These are phyloP conservation scores for Drosophila kikkawai DNA, from an alignment of 1,140 invertebrate genomes.

Conservation along the genomic window DNA sequence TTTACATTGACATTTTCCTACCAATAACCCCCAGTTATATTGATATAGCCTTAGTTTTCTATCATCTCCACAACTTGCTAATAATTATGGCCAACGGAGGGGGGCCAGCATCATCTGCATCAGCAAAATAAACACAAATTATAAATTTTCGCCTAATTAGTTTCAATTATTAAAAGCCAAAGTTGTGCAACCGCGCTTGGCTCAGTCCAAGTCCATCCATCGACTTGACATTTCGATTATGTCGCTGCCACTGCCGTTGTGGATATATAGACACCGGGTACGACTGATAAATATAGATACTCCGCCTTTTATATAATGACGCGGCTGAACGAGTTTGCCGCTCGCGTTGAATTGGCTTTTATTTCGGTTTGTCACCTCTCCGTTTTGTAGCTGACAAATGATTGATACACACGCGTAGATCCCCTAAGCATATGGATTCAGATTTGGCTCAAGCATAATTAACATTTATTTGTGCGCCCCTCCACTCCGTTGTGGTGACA, in stretches of 20 bases:
- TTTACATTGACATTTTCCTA: background rate
- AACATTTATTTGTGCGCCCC: slow-evolving; percentile 48
- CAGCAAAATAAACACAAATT: slow-evolving; percentile 42
- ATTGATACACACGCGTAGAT: slow-evolving; percentile 63
- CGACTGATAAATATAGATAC: slow-evolving; percentile 47
- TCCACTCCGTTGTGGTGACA: slow-evolving; percentile 31
- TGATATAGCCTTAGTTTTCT: background rate
- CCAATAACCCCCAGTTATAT: background rate
- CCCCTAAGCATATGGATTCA: slow-evolving; percentile 35
- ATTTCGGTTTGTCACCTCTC: slow-evolving; percentile 55
- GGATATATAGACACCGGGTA: slow-evolving; percentile 26
- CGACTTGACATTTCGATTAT: slow-evolving; percentile 65
- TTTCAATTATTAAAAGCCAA: slow-evolving; percentile 59
- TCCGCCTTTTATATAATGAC: slow-evolving; percentile 65
- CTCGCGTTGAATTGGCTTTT: slow-evolving; percentile 48
- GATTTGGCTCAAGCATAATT: slow-evolving; percentile 60
- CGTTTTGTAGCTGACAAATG: slow-evolving; percentile 42
- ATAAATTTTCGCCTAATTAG: slow-evolving; percentile 64
- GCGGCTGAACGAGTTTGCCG: slow-evolving; percentile 54
- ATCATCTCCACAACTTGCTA: background rate
- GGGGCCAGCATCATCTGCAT: slow-evolving; percentile 34
- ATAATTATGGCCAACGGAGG: slow-evolving; percentile 36
- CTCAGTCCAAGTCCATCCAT: slow-evolving; percentile 47
- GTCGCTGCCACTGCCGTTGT: slow-evolving; percentile 44
- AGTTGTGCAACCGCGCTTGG: slow-evolving; percentile 37